A percentile compares a stretch with the other conserved stretches of the same genome.
Evolutionary conservation across 30 jellyfish, hydroid and myxozoan species (phyloP).

Genomic region (Turritopsis dohrnii): DNA sequence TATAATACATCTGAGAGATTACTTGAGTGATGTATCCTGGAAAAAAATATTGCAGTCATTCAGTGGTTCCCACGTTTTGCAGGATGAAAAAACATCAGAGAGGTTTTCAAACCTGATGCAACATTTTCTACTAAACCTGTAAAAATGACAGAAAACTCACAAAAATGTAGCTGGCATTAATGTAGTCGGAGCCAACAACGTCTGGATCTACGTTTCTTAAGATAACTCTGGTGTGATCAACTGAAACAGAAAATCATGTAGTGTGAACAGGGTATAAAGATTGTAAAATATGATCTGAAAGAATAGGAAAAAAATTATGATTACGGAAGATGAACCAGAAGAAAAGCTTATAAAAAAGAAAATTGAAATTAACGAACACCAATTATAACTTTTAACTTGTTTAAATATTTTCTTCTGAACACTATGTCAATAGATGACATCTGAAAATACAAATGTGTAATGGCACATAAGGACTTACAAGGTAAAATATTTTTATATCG

Average conservation of each 20-base stretch:
- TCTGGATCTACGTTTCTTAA: conserved; percentile 55
- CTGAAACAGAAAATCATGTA: conserved; percentile 31
- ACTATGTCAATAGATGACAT: background rate
- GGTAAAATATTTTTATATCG: conserved; percentile 88
- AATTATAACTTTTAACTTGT: no score
- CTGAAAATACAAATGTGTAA: background rate
- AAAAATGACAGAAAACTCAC: conserved; percentile 36
- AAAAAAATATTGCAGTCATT: no score
- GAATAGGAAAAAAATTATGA: background rate
- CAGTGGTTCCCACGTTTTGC: no score
- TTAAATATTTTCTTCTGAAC: no score
- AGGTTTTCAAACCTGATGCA: background rate
- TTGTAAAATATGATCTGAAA: background rate
- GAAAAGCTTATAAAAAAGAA: background rate
- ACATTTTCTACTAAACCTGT: background rate
- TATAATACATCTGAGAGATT: background rate
- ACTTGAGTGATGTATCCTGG: no score
- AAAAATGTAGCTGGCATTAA: conserved; percentile 75
- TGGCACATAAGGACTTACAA: conserved; percentile 37
- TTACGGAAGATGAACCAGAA: background rate
- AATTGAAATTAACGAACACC: background rate
- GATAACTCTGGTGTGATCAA: conserved; percentile 78
- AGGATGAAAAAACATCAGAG: conserved; percentile 6
- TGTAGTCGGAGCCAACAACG: conserved; percentile 79
- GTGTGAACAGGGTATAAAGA: background rate